Conservation (phyloP, 2,888 invertebrate species). For the Dioctria linearis region DNA sequence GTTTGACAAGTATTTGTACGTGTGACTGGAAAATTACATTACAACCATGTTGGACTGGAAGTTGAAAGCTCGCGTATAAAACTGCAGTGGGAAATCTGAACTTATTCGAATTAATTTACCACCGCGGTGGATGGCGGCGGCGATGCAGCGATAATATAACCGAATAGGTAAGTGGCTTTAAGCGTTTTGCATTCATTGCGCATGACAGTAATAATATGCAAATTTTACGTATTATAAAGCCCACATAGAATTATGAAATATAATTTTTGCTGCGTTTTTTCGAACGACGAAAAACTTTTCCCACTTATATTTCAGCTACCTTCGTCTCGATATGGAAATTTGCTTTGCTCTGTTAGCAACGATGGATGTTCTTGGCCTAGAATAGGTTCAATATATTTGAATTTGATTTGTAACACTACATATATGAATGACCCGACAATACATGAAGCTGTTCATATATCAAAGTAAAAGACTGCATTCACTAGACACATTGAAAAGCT, state of each 20-base stretch:
- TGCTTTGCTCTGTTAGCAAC: constrained; percentile 28
- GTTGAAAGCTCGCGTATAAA: constrained; percentile 32
- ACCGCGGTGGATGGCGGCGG: background rate
- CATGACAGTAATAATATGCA: constrained; percentile 48
- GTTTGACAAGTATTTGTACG: background rate
- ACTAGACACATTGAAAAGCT: too few species aligned
- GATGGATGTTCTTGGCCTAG: constrained; percentile 41
- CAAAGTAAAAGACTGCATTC: too few species aligned
- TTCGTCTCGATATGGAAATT: constrained; percentile 25
- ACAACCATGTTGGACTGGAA: constrained; percentile 23
- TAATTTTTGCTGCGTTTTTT: constrained; percentile 24
- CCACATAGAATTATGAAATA: constrained; percentile 50
- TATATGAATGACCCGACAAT: too few species aligned
- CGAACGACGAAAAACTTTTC: constrained; percentile 28
- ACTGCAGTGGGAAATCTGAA: constrained; percentile 41
- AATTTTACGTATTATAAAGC: constrained; percentile 37
- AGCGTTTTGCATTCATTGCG: constrained; percentile 46
- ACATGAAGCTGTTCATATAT: too few species aligned
- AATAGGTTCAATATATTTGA: constrained; percentile 6
- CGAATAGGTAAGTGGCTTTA: constrained; percentile 2
- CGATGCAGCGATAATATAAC: constrained; percentile 18
- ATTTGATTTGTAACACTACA: too few species aligned
- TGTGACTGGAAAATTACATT: constrained; percentile 36
- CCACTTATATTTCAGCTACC: constrained; percentile 13
- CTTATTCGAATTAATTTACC: constrained; percentile 4